Percentiles rank a stretch among this genome's conserved stretches.
phyloP scores from a whole-genome alignment of 2,888 invertebrate genomes.

The Eilema sororculum region DNA sequence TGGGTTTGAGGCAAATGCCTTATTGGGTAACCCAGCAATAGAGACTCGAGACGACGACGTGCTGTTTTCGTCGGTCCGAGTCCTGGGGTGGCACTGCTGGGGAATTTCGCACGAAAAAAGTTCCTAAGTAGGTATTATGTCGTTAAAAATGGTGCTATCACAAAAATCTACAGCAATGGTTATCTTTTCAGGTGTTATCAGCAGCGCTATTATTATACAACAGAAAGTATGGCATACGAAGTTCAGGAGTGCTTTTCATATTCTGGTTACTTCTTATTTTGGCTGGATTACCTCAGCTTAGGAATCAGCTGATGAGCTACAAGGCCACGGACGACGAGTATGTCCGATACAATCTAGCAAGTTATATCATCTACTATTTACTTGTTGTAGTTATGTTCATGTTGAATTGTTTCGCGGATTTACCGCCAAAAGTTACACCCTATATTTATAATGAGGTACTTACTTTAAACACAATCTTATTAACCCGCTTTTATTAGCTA shows the following conservation, averaged over 20 bases:
- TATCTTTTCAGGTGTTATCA: constrained; percentile 88
- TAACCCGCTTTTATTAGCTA: not conserved
- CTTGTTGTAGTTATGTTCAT: constrained; percentile 89
- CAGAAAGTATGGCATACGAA: no score
- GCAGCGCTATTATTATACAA: no score
- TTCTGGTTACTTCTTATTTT: constrained; percentile 94
- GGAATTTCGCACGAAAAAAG: no score
- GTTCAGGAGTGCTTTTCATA: constrained; percentile 95
- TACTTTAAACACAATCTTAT: not conserved
- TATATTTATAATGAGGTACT: constrained; percentile 89
- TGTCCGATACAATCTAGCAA: constrained; percentile 89
- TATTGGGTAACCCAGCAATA: no score
- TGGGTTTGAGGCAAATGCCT: no score
- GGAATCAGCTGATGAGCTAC: constrained; percentile 85
- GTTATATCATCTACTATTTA: constrained; percentile 93
- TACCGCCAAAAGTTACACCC: constrained; percentile 89
- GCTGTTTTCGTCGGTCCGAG: no score
- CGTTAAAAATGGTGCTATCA: no score
- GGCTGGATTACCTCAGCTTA: constrained; percentile 91
- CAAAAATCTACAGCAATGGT: no score
- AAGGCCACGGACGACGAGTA: constrained; percentile 77
- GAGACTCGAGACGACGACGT: no score
- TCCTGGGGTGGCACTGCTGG: no score
- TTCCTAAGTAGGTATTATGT: no score
- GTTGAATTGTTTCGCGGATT: constrained; percentile 93